Percentiles rank a stretch among this genome's conserved stretches.
Conservation (phyloP, 2,888 invertebrate species). For the Pterostichus niger region DNA sequence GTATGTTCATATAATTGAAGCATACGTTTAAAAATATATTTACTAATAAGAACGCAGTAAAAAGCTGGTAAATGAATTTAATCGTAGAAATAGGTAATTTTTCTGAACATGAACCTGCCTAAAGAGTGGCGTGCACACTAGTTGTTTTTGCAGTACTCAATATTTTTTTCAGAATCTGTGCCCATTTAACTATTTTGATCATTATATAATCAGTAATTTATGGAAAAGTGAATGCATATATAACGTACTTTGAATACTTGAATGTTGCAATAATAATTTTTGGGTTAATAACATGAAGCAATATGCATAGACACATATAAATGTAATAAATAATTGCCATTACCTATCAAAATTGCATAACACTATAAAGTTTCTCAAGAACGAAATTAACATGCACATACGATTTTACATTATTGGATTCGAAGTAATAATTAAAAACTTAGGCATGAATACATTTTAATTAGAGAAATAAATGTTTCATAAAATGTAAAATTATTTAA, state of each 20-base stretch:
- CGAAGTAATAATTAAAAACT: conserved; percentile 54
- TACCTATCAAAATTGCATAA: conserved; percentile 46
- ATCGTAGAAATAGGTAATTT: conserved; percentile 16
- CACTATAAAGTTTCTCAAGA: conserved; percentile 19
- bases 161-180: conserved; percentile 21
- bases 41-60: background rate
- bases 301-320: conserved; percentile 10
- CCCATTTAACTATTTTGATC: conserved; percentile 48
- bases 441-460: conserved; percentile 61
- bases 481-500: conserved; percentile 53
- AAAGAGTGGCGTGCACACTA: background rate
- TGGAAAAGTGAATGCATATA: conserved; percentile 51
- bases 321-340: conserved; percentile 55
- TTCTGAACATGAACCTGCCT: conserved; percentile 23
- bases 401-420: conserved; percentile 9
- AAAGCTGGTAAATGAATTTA: conserved; percentile 14
- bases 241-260: conserved; percentile 31
- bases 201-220: conserved; percentile 44
- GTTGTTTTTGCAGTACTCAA: conserved; percentile 9
- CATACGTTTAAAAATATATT: background rate
- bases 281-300: conserved; percentile 53
- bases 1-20: no score
- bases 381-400: conserved; percentile 35
- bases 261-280: conserved; percentile 50
- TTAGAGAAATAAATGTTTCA: conserved; percentile 62